phyloP scores from a whole-genome alignment of 2,113 vertebrate species.

The Mungos mungo region DNA sequence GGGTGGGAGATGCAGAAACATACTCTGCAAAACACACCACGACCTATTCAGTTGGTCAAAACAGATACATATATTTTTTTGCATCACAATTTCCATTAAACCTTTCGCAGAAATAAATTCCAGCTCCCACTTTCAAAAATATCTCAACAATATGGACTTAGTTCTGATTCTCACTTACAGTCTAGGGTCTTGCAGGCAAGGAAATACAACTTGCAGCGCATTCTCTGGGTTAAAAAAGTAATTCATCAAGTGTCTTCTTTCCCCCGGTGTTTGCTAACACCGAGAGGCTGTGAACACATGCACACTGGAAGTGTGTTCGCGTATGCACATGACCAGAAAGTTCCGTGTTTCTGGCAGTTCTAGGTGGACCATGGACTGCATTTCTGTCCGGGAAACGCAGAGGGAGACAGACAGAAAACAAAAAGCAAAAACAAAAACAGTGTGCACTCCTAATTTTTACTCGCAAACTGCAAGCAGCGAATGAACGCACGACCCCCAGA shows the following conservation, averaged over 20 bases:
- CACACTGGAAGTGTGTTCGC: constrained; percentile 43
- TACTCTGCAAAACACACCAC: constrained; percentile 60
- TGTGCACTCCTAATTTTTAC: constrained; percentile 70
- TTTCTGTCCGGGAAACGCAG: constrained; percentile 73
- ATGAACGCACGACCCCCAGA: constrained; percentile 75
- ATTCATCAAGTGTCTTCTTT: constrained; percentile 33
- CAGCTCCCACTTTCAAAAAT: background rate
- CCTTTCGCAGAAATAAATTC: constrained; percentile 57
- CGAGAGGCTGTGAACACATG: constrained; percentile 36
- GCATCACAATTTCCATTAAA: constrained; percentile 49
- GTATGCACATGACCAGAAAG: constrained; percentile 41
- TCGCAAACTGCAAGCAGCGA: constrained; percentile 68
- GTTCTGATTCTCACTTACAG: background rate
- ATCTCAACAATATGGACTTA: background rate
- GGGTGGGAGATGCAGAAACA: constrained; percentile 67
- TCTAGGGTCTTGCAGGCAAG: background rate
- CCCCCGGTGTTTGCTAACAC: constrained; percentile 30
- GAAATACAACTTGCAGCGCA: background rate
- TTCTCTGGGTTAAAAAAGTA: background rate
- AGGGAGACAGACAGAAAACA: constrained; percentile 74
- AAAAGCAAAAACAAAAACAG: constrained; percentile 19
- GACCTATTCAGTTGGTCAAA: constrained; percentile 68
- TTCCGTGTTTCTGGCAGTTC: constrained; percentile 19
- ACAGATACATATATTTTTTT: constrained; percentile 56
- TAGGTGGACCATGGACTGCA: constrained; percentile 68